phyloP scores from a whole-genome alignment of 1,140 invertebrate species.

The Trichomalopsis sarcophagae region DNA sequence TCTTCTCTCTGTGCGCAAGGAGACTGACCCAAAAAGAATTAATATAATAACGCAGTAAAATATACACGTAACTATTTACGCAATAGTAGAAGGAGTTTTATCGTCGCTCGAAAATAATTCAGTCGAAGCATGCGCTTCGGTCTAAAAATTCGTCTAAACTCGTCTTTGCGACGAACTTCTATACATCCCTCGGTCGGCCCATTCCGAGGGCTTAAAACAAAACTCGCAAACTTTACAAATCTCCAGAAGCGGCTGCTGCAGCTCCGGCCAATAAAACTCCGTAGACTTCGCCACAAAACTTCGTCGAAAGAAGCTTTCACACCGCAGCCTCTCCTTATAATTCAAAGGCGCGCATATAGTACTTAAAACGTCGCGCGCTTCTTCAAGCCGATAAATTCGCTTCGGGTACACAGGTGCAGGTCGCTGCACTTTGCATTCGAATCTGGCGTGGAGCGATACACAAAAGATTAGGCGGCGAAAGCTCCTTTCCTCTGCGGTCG shows the following conservation, averaged over 20 bases:
- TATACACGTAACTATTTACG: too few relatives aligned
- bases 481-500: constrained; percentile 21
- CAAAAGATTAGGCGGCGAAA: constrained; percentile 27
- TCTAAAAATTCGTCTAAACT: too few relatives aligned
- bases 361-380: constrained; percentile 16
- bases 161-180: too few relatives aligned
- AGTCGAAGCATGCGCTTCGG: too few relatives aligned
- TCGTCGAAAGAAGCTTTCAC: neutral
- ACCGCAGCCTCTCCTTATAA: neutral
- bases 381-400: constrained; percentile 20
- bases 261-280: neutral
- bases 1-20: too few relatives aligned
- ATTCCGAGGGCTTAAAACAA: constrained; percentile 19
- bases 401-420: neutral
- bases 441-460: neutral
- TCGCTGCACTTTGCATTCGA: constrained; percentile 6
- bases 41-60: too few relatives aligned
- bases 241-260: neutral
- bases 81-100: too few relatives aligned
- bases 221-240: constrained; percentile 16
- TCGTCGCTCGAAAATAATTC: too few relatives aligned
- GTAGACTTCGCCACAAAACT: neutral
- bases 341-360: neutral
- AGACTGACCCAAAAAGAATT: too few relatives aligned
- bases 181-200: neutral